phyloP scores from a whole-genome alignment of 2,113 vertebrate species.

The Pelecanoides urinatrix region DNA sequence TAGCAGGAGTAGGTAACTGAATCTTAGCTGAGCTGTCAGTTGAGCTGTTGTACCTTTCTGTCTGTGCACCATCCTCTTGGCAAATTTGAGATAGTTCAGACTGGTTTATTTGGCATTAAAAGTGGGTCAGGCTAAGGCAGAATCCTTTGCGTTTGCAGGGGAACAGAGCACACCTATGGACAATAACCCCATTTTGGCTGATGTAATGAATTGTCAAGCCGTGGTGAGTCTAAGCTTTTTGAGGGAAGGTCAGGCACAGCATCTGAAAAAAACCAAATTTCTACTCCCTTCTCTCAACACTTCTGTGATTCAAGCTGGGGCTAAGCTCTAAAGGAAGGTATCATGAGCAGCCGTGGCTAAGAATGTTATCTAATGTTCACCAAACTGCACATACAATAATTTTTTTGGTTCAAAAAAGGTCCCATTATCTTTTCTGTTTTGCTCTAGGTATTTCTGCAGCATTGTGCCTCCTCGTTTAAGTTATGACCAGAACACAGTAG shows the following conservation, averaged over 20 bases:
- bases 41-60: not conserved
- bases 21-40: not conserved
- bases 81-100: not conserved
- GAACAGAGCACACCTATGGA: not conserved
- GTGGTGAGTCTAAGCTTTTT: not conserved
- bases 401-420: fast-evolving
- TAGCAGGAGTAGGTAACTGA: not conserved
- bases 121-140: not conserved
- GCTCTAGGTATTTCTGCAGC: not conserved
- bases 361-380: not conserved
- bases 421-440: not conserved
- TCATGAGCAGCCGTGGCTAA: not conserved
- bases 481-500: not conserved
- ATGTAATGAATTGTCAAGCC: not conserved
- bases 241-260: not conserved
- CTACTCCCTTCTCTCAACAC: not conserved
- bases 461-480: not conserved
- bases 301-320: not conserved
- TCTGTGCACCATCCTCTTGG: not conserved
- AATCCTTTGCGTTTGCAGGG: not conserved
- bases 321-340: not conserved
- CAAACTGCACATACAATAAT: not conserved
- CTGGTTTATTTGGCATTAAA: not conserved
- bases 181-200: not conserved
- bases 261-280: not conserved